A percentile compares a stretch with the other conserved stretches of the same genome.
phyloP scores from a whole-genome alignment of 1,140 invertebrate species.

The Hyphantria cunea region DNA sequence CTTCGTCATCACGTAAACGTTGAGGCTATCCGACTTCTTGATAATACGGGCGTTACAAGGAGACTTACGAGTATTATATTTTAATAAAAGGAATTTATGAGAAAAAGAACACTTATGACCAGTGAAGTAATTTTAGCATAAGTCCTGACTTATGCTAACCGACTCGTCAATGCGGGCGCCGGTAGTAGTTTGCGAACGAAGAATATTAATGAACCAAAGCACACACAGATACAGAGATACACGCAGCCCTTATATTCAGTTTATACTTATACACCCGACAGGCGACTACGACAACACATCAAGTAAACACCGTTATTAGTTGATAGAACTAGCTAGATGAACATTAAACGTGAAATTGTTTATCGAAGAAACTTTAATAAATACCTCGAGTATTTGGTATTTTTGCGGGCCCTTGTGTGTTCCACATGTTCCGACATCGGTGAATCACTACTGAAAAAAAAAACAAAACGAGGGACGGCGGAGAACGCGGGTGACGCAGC shows the following conservation, averaged over 20 bases:
- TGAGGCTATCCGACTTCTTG: too few relatives aligned
- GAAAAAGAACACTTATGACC: not conserved
- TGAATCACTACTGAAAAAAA: constrained; percentile 72
- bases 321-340: constrained; percentile 3
- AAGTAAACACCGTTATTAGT: not conserved
- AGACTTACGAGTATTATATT: too few relatives aligned
- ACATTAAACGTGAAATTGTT: constrained; percentile 14
- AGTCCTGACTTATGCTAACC: constrained; percentile 1
- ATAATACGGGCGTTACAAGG: too few relatives aligned
- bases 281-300: constrained; percentile 2
- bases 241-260: constrained; percentile 40
- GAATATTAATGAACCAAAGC: constrained; percentile 60
- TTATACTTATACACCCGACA: constrained; percentile 23
- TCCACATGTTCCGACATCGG: constrained; percentile 60
- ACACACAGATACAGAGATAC: constrained; percentile 31
- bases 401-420: constrained; percentile 44
- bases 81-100: not conserved
- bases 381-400: constrained; percentile 18
- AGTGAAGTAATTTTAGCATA: constrained; percentile 11
- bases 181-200: constrained; percentile 52
- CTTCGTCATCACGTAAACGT: too few relatives aligned
- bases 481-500: constrained; percentile 70
- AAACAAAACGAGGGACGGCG: constrained; percentile 63
- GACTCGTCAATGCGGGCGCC: constrained; percentile 30
- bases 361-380: constrained; percentile 4